phyloP scores from a whole-genome alignment of 2,888 invertebrate genomes.

The Erynnis tages region DNA sequence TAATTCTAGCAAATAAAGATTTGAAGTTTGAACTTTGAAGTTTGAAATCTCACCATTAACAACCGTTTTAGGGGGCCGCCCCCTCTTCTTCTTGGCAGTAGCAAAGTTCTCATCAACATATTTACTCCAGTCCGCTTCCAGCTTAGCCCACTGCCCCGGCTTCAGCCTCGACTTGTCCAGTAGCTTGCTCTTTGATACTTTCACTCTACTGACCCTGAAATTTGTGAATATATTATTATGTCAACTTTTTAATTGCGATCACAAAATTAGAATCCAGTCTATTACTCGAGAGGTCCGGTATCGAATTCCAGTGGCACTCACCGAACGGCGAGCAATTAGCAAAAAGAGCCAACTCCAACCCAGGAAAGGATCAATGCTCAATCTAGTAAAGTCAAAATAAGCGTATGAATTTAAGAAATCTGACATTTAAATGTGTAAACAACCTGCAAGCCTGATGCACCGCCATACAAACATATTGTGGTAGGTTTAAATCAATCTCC shows the following conservation, averaged over 20 bases:
- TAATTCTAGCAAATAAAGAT: not conserved
- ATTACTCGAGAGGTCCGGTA: too few species aligned
- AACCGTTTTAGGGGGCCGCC: slow-evolving; percentile 44
- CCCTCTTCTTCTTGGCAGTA: slow-evolving; percentile 44
- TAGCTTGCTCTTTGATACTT: slow-evolving; percentile 80
- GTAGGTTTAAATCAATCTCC: slow-evolving; percentile 79
- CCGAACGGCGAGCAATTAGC: too few species aligned
- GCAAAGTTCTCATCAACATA: slow-evolving; percentile 63
- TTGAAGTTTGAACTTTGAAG: not conserved
- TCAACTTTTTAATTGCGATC: too few species aligned
- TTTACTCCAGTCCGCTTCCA: slow-evolving; percentile 82
- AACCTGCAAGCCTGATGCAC: slow-evolving; percentile 84
- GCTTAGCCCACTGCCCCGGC: slow-evolving; percentile 81
- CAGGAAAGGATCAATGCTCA: too few species aligned
- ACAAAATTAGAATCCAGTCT: too few species aligned
- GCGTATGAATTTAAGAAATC: too few species aligned
- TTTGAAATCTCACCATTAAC: slow-evolving; percentile 42
- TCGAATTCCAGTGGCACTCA: too few species aligned
- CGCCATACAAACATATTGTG: slow-evolving; percentile 84
- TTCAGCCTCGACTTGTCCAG: slow-evolving; percentile 81
- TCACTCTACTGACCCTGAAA: slow-evolving; percentile 77
- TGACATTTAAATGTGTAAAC: too few species aligned
- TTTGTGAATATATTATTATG: too few species aligned
- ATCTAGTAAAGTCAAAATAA: too few species aligned
- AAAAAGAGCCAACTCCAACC: too few species aligned